Base-by-base conservation (phyloP, 2,888 invertebrate genomes). In the Micoletzkya japonica region DNA sequence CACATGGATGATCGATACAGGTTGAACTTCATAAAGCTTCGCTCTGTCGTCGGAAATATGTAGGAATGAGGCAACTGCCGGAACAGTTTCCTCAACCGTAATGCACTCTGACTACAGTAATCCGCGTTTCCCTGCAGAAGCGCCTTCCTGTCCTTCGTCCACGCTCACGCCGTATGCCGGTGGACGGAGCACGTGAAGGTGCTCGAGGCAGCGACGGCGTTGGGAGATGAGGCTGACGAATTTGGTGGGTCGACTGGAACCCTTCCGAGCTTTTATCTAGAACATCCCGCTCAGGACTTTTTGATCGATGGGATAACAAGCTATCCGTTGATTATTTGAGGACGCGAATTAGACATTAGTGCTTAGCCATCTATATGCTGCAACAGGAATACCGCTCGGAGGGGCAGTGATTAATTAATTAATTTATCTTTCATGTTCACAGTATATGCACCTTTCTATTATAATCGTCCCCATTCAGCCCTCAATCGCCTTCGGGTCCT, bases 111-210 rank as follows among this genome's bases (percentile, higher is more conserved):
- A n/a, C n/a, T n/a, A n/a, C n/a, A n/a, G n/a, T n/a, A n/a, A n/a
- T n/a, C n/a, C n/a, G n/a, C 20, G 44, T 14, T 44, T 20, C 14
- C 24, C 17, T 44, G 17, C 24, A 60, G 60, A 30, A 28, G 28
- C 0, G 24, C 60, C 6, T 60, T 60, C 60, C 60, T 60, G n/a
- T 60, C 60, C 39, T 60, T 60, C 36, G 60, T 60, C 39, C 37
- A 24, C 44, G 24, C 26, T 26, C 60, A 60, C 30, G 37, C 60
- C n/a, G 4, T 60, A 14, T 26, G 17, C 24, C n/a, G 60, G 28
- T 60, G 60, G 60, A 60, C 37, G 26, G 20, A 30, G 14, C 60
- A 60, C 44, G 30, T 28, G 32, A 26, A 37, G 7, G 44, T 60
- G 24, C 28, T 60, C 7, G 37, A 37, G n/a, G 39, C 37, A 24